phyloP scores from a whole-genome alignment of 1,140 invertebrate species.

The Drosophila sucinea region DNA sequence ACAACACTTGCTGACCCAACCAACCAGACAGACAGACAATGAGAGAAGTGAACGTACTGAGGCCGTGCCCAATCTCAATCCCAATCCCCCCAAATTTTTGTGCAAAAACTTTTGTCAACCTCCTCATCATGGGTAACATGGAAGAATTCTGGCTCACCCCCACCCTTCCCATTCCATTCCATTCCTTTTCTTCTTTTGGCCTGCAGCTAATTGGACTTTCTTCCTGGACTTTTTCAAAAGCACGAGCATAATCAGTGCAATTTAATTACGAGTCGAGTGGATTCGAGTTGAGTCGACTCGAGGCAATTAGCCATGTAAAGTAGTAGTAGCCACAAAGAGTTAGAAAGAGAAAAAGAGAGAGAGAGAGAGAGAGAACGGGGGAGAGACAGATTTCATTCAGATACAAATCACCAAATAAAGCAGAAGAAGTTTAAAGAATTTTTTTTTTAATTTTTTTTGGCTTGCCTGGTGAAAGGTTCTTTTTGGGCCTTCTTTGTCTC shows the following conservation, averaged over 20 bases:
- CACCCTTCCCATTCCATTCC: not conserved
- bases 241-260: slow-evolving; percentile 72
- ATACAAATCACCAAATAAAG: slow-evolving; percentile 57
- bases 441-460: slow-evolving; percentile 10
- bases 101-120: slow-evolving; percentile 65
- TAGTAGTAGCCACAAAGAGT: slow-evolving; percentile 54
- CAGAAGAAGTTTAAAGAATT: slow-evolving; percentile 5
- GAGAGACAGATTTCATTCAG: not conserved
- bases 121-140: slow-evolving; percentile 30
- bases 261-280: slow-evolving; percentile 64
- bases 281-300: slow-evolving; percentile 38
- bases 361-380: too few relatives aligned
- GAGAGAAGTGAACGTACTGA: slow-evolving; percentile 56
- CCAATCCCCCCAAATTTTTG: slow-evolving; percentile 23
- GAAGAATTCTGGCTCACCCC: slow-evolving; percentile 9
- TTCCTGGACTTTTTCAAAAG: slow-evolving; percentile 52
- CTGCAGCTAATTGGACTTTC: slow-evolving; percentile 72
- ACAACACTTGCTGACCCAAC: slow-evolving; percentile 66
- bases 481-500: slow-evolving; percentile 23
- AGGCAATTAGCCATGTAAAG: slow-evolving; percentile 78
- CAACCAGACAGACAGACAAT: not conserved
- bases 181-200: not conserved
- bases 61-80: slow-evolving; percentile 42
- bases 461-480: slow-evolving; percentile 64
- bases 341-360: too few relatives aligned